phyloP scores from a whole-genome alignment of 2,888 invertebrate genomes.

The Sinopyrophorus schimmeli region DNA sequence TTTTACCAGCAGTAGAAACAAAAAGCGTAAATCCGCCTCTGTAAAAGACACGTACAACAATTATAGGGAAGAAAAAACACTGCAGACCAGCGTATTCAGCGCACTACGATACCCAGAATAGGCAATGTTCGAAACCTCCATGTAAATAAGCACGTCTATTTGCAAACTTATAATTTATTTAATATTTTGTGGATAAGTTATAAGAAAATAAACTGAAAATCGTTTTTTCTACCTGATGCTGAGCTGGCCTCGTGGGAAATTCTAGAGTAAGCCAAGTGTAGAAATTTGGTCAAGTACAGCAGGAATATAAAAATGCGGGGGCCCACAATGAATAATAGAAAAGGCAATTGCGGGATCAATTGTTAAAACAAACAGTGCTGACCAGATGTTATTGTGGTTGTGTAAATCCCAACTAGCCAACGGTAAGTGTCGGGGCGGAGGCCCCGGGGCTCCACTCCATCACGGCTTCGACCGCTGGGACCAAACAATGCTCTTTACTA shows the following conservation, averaged over 20 bases:
- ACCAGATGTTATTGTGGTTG: slow-evolving; percentile 45
- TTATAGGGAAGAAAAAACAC: too few relatives aligned
- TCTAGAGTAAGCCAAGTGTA: slow-evolving; percentile 43
- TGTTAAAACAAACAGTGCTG: slow-evolving; percentile 48
- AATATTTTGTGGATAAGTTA: too few relatives aligned
- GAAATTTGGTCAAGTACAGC: slow-evolving; percentile 44
- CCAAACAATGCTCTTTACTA: slow-evolving; percentile 36
- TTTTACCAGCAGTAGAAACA: too few relatives aligned
- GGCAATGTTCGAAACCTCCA: too few relatives aligned
- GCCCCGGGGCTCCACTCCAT: slow-evolving; percentile 49
- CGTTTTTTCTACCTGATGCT: slow-evolving; percentile 43
- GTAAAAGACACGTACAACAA: too few relatives aligned
- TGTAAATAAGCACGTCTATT: too few relatives aligned
- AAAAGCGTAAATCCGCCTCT: too few relatives aligned
- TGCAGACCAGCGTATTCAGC: too few relatives aligned
- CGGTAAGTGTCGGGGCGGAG: slow-evolving; percentile 45
- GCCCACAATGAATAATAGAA: slow-evolving; percentile 45
- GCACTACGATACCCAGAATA: too few relatives aligned
- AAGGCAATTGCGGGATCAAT: slow-evolving; percentile 46
- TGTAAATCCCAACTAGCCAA: slow-evolving; percentile 50
- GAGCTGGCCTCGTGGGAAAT: slow-evolving; percentile 41
- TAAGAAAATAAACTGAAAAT: slow-evolving; percentile 39
- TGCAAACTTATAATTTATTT: too few relatives aligned
- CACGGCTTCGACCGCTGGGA: slow-evolving; percentile 44
- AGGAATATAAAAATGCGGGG: slow-evolving; percentile 43